phyloP scores from a whole-genome alignment of 2,888 invertebrate species.

The Apotomis capreana region DNA sequence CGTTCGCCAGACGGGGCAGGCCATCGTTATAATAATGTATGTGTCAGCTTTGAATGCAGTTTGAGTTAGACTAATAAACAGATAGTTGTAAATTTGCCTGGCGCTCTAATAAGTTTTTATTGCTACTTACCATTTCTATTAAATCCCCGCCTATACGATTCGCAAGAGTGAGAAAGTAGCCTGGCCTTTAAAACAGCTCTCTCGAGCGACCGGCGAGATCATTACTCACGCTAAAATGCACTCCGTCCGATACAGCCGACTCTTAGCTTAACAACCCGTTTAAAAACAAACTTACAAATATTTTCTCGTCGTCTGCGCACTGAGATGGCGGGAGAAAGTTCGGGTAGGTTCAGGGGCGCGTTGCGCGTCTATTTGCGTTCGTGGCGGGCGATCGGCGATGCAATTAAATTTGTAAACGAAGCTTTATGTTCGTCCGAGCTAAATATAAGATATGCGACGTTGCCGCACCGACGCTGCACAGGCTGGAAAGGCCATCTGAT shows the following conservation, averaged over 20 bases:
- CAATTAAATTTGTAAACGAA: constrained; percentile 81
- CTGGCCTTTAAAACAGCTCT: constrained; percentile 39
- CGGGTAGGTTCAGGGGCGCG: constrained; percentile 80
- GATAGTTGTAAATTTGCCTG: constrained; percentile 46
- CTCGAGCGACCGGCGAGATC: constrained; percentile 34
- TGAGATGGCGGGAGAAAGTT: constrained; percentile 68
- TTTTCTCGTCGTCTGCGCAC: constrained; percentile 56
- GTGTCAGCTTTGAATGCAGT: constrained; percentile 64
- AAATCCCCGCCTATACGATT: constrained; percentile 20
- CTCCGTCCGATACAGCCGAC: constrained; percentile 38
- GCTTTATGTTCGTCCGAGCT: constrained; percentile 72
- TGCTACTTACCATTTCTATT: constrained; percentile 31
- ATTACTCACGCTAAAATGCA: constrained; percentile 41
- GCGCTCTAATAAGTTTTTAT: constrained; percentile 45
- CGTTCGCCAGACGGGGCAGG: constrained; percentile 68
- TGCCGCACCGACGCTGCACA: constrained; percentile 58
- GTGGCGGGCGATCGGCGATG: constrained; percentile 79
- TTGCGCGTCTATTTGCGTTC: constrained; percentile 75
- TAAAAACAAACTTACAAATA: constrained; percentile 60
- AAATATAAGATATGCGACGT: constrained; percentile 72
- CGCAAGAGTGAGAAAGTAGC: constrained; percentile 39
- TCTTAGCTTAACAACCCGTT: constrained; percentile 46
- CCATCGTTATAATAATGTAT: constrained; percentile 67
- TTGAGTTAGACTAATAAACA: constrained; percentile 50
- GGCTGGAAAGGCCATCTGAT: constrained; percentile 54